These are phyloP conservation scores for Sardinella longiceps DNA, from an alignment of 2,797 vertebrate genomes.

Conservation along the genomic window DNA sequence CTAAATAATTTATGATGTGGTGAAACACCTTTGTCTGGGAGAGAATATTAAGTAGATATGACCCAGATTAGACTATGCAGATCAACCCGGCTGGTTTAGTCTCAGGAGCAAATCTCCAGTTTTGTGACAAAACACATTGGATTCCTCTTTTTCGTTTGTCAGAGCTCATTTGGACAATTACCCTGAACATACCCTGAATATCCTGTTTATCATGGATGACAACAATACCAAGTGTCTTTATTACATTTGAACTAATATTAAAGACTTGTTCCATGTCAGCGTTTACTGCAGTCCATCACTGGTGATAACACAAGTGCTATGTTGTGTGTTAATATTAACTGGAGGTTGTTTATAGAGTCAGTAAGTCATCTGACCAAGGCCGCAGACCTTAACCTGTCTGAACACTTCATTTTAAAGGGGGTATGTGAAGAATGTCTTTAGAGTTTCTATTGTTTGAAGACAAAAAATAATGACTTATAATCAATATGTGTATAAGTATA, in stretches of 20 bases:
- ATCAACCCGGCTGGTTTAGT: background rate
- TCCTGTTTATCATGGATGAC: background rate
- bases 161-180: background rate
- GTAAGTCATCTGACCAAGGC: background rate
- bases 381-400: background rate
- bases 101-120: background rate
- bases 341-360: background rate
- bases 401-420: too few relatives aligned
- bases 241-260: background rate
- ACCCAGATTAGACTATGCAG: slow-evolving; percentile 13
- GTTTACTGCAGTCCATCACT: background rate
- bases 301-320: background rate
- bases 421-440: too few relatives aligned
- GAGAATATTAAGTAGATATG: slow-evolving; percentile 22
- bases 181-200: too few relatives aligned
- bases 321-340: background rate
- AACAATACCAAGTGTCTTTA: background rate
- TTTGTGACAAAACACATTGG: background rate
- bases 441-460: too few relatives aligned
- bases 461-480: too few relatives aligned
- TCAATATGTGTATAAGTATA: too few relatives aligned
- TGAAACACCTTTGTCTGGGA: slow-evolving; percentile 28
- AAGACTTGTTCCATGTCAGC: background rate
- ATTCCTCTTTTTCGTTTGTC: background rate
- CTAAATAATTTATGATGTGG: slow-evolving; percentile 36